Evolutionary conservation across 1,140 invertebrate species (phyloP).

Genomic region (Drosophila yakuba): DNA sequence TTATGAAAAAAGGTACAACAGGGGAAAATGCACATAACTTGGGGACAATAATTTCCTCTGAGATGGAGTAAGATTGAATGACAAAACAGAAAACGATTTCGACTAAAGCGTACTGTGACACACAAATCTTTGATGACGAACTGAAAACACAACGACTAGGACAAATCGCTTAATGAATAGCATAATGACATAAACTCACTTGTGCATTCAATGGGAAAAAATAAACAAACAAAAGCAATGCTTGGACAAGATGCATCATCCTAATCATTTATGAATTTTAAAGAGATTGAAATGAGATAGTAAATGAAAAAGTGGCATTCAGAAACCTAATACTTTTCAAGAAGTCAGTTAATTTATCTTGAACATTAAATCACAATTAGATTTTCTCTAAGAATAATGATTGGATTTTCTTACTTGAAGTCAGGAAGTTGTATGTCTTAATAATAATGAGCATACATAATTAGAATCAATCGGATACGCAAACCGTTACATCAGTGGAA

Average conservation of each 20-base stretch:
- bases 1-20: background rate
- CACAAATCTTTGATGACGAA: slow-evolving; percentile 31
- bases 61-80: slow-evolving; percentile 15
- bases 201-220: slow-evolving; percentile 41
- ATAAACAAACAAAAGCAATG: slow-evolving; percentile 17
- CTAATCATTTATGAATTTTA: slow-evolving; percentile 10
- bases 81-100: slow-evolving; percentile 43
- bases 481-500: background rate
- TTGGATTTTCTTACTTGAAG: background rate
- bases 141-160: slow-evolving; percentile 36
- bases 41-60: slow-evolving; percentile 20
- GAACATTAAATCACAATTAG: too few species aligned
- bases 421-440: background rate
- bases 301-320: too few species aligned
- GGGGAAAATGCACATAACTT: slow-evolving; percentile 24
- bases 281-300: too few species aligned
- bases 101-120: slow-evolving; percentile 40
- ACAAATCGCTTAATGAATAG: slow-evolving; percentile 49
- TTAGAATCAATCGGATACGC: background rate
- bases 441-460: background rate
- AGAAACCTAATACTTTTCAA: too few species aligned
- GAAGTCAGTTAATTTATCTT: too few species aligned
- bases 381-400: too few species aligned
- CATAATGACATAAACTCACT: slow-evolving; percentile 54
- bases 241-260: background rate